phyloP scores from a whole-genome alignment of 2,888 invertebrate species.

The Brachypalpus laphriformis region DNA sequence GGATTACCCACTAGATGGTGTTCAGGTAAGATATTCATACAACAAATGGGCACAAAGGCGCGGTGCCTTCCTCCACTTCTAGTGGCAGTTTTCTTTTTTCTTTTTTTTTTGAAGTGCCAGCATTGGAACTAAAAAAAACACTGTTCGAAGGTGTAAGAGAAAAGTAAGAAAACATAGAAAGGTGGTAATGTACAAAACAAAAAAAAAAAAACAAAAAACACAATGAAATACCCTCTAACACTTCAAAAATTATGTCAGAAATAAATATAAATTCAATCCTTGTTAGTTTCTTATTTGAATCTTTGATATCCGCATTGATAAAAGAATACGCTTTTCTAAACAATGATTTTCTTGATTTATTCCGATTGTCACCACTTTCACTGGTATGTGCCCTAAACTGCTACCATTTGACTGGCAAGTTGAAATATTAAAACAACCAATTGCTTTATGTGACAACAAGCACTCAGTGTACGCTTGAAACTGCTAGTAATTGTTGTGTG shows the following conservation, averaged over 20 bases:
- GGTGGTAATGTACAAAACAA: conserved; percentile 20
- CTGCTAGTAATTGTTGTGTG: conserved; percentile 11
- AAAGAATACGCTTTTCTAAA: conserved; percentile 20
- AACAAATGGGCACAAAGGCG: conserved; percentile 31
- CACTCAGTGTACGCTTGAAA: conserved; percentile 37
- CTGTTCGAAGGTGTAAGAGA: conserved; percentile 44
- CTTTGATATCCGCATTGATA: conserved; percentile 41
- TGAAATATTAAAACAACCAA: conserved; percentile 58
- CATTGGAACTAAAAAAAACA: conserved; percentile 38
- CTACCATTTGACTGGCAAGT: conserved; percentile 48
- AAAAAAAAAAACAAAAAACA: not conserved
- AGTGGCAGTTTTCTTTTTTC: conserved; percentile 28
- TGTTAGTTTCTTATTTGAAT: conserved; percentile 52
- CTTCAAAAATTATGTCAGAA: conserved; percentile 3
- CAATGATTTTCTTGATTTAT: conserved; percentile 23
- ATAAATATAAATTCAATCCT: conserved; percentile 3
- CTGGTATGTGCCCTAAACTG: conserved; percentile 56
- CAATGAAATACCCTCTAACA: conserved; percentile 52
- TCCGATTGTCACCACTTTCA: conserved; percentile 53
- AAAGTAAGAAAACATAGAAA: conserved; percentile 28
- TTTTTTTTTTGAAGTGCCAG: conserved; percentile 23
- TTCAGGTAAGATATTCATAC: conserved; percentile 60
- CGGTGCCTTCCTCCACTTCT: conserved; percentile 25
- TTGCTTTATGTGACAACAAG: conserved; percentile 60
- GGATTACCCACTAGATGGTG: conserved; percentile 70